Evolutionary conservation across 2,888 invertebrate species (phyloP).

Genomic region (Ectemnius lituratus): DNA sequence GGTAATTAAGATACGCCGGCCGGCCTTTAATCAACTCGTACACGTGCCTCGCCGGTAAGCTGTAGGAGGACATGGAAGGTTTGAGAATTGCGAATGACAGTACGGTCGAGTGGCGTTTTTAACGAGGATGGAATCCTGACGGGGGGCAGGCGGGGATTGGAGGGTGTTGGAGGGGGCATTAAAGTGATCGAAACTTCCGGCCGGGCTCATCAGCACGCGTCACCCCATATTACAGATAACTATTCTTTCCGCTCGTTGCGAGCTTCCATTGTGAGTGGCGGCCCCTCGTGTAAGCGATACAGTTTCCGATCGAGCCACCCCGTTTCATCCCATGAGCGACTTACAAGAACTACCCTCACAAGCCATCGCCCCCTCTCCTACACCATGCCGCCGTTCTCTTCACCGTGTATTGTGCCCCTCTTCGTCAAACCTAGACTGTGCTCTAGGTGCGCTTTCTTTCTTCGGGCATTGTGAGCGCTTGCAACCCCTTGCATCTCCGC

Average conservation of each 20-base stretch:
- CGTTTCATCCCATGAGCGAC: constrained; percentile 34
- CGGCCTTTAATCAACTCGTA: constrained; percentile 1
- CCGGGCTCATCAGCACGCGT: constrained; percentile 74
- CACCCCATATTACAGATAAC: constrained; percentile 74
- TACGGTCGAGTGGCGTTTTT: constrained; percentile 38
- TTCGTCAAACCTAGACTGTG: constrained; percentile 15
- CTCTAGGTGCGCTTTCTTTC: constrained; percentile 7
- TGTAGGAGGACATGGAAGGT: constrained; percentile 21
- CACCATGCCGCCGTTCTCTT: constrained; percentile 17
- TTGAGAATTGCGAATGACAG: constrained; percentile 5
- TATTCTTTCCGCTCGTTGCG: constrained; percentile 73
- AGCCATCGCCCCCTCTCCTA: background rate
- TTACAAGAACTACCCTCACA: constrained; percentile 35
- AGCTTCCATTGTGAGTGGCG: constrained; percentile 66
- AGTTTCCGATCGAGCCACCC: constrained; percentile 55
- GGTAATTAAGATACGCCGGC: background rate
- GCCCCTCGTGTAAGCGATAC: constrained; percentile 72
- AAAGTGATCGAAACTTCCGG: constrained; percentile 72
- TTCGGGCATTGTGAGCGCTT: constrained; percentile 3
- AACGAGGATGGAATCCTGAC: constrained; percentile 37
- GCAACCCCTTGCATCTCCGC: constrained; percentile 1
- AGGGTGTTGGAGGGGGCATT: background rate
- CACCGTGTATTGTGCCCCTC: constrained; percentile 8
- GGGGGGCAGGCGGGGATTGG: constrained; percentile 19
- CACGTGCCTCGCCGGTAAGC: background rate